phyloP scores from a whole-genome alignment of 2,113 vertebrate genomes.

The Camelus bactrianus region DNA sequence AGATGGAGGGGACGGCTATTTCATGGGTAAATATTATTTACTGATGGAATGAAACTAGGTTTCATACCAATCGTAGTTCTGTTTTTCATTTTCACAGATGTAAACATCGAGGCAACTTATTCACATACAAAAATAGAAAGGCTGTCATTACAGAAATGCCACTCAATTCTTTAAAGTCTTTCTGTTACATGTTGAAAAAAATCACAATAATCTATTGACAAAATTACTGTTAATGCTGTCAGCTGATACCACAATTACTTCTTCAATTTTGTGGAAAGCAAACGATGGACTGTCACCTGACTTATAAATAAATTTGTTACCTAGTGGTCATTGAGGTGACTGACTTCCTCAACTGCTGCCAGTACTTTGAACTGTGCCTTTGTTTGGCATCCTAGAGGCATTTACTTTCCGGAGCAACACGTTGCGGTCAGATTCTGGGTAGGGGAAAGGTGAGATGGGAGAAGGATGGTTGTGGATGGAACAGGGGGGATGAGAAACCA shows the following conservation, averaged over 20 bases:
- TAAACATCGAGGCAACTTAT: not conserved
- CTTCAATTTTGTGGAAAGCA: not conserved
- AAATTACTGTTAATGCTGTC: not conserved
- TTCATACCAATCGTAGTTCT: not conserved
- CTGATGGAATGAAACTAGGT: not conserved
- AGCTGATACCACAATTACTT: not conserved
- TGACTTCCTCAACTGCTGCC: not conserved
- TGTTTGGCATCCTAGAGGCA: not conserved
- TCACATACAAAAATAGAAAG: not conserved
- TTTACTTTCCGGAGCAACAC: too few relatives aligned
- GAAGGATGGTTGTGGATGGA: not conserved
- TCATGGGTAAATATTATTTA: not conserved
- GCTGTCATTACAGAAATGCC: not conserved
- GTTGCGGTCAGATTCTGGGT: fast-evolving
- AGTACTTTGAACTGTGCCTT: not conserved
- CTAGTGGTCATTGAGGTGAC: not conserved
- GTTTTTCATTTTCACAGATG: not conserved
- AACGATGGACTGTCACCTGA: not conserved
- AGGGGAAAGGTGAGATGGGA: too few relatives aligned
- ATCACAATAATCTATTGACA: not conserved
- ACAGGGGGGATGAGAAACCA: too few relatives aligned
- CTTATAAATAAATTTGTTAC: not conserved
- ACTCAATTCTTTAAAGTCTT: not conserved
- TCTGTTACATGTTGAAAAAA: not conserved
- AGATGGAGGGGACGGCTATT: not conserved